Evolutionary conservation across 2,888 invertebrate species (phyloP).

Genomic region (Idaea straminata): DNA sequence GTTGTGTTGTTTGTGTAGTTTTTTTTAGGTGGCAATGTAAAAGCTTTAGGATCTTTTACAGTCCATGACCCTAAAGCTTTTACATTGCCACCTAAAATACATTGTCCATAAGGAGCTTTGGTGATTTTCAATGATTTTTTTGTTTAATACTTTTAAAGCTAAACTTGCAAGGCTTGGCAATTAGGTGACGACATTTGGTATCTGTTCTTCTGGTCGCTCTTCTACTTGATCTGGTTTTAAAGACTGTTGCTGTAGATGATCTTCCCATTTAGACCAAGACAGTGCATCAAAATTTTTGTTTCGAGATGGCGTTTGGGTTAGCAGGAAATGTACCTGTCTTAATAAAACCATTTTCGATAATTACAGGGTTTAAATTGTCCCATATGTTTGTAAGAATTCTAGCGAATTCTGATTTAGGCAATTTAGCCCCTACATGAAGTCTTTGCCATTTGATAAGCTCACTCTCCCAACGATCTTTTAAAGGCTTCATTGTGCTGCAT

Average conservation of each 20-base stretch:
- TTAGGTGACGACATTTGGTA: too few species aligned
- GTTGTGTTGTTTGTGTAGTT: neutral
- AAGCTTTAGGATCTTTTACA: too few species aligned
- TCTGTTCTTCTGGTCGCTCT: too few species aligned
- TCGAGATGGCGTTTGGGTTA: conserved; percentile 1
- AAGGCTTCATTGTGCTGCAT: conserved; percentile 34
- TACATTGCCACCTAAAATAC: too few species aligned
- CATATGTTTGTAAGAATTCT: conserved; percentile 6
- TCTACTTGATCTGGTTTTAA: too few species aligned
- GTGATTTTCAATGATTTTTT: too few species aligned
- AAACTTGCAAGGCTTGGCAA: too few species aligned
- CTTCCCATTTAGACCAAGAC: conserved; percentile 4
- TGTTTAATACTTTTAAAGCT: too few species aligned
- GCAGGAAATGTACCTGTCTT: conserved; percentile 7
- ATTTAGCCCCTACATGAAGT: conserved; percentile 2
- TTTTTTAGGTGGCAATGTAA: too few species aligned
- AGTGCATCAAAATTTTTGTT: neutral
- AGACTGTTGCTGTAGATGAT: neutral
- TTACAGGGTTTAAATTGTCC: neutral
- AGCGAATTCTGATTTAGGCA: conserved; percentile 8
- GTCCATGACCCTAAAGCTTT: too few species aligned
- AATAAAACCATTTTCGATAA: conserved; percentile 7
- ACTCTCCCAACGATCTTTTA: conserved; percentile 28
- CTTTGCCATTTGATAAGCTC: conserved; percentile 8
- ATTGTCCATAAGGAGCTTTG: too few species aligned